phyloP scores from a whole-genome alignment of 2,113 vertebrate genomes.

The Vanacampus margaritifer region DNA sequence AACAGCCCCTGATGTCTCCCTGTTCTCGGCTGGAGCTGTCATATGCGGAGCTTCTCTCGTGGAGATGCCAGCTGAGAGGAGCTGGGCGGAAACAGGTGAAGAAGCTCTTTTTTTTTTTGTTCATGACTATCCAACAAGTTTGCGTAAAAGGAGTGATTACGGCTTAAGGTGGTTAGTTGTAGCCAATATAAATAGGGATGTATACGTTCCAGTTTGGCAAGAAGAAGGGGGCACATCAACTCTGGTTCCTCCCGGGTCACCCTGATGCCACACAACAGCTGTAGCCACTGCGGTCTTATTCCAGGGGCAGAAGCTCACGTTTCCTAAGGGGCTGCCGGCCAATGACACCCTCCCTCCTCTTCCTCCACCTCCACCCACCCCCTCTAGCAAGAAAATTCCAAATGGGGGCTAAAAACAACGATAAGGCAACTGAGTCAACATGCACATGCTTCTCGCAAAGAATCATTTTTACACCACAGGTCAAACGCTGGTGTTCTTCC shows the following conservation, averaged over 20 bases:
- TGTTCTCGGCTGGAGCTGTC: conserved; percentile 40
- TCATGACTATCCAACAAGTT: background rate
- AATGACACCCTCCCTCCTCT: conserved; percentile 26
- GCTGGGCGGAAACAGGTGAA: conserved; percentile 18
- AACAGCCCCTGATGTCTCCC: conserved; percentile 66
- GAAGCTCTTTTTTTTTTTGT: background rate
- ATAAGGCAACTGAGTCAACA: conserved; percentile 74
- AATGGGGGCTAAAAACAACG: conserved; percentile 70
- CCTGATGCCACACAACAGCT: conserved; percentile 59
- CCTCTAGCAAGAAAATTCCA: conserved; percentile 59
- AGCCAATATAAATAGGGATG: conserved; percentile 6
- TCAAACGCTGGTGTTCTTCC: conserved; percentile 35
- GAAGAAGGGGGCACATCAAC: conserved; percentile 7
- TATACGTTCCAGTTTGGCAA: conserved; percentile 4
- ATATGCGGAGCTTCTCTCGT: conserved; percentile 26
- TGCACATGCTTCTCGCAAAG: conserved; percentile 50
- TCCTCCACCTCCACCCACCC: conserved; percentile 13
- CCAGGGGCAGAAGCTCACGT: conserved; percentile 60
- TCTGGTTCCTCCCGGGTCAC: conserved; percentile 38
- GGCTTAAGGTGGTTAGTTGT: conserved; percentile 7
- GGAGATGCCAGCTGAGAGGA: conserved; percentile 12
- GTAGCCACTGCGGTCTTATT: conserved; percentile 44
- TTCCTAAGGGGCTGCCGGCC: conserved; percentile 48
- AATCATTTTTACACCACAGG: conserved; percentile 61
- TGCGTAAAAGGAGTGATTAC: conserved; percentile 12